Base-by-base conservation (phyloP, 2,113 vertebrate species). In the Xiphorhynchus elegans region DNA sequence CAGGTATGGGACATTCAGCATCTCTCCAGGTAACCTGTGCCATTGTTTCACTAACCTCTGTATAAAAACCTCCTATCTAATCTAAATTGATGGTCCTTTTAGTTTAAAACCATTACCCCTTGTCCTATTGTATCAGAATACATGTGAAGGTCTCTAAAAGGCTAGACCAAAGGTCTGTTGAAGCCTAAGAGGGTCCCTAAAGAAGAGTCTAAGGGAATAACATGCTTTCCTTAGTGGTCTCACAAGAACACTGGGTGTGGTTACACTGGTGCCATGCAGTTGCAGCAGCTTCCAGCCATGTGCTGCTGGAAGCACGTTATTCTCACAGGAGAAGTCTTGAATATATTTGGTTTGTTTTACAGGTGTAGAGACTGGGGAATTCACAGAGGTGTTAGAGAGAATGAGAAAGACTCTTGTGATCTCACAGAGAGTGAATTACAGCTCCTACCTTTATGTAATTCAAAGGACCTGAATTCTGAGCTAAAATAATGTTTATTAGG, bases 191-290 rank as follows among this genome's bases (percentile, higher is more conserved):
- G 16, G 2, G 0, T 52, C 31, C 11, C 5, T 37, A 5, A 33
- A 80, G 75, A 74, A 28, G 17, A 56, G 8, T n/a, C n/a, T 23
- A 25, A 58, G 9, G 26, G 24, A 60, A 7, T 35, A 39, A 33
- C 4, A 44, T 21, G 8, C 25, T 80, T 58, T 77, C 11, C 31
- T 73, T 10, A 6, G 16, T 24, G 47, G 28, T 78, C 40, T 60
- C 18, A 7, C 17, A 24, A 66, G 33, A 66, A 2, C 6, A 5
- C 6, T 62, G 28, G 6, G 23, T 33, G 40, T 58, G 42, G 37
- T 10, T 42, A 2, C 0, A 0, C 20, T 10, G 42, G 42, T 8
- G 11, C 13, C 0, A 0, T 26, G 12, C n/a, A 26, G 66, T 24
- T 66, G 9, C 18, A 31, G 8, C 5, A 69, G 4, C 31, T 92